These are phyloP conservation scores for Stercorarius parasiticus DNA, from an alignment of 2,113 vertebrate genomes.

Conservation along the genomic window DNA sequence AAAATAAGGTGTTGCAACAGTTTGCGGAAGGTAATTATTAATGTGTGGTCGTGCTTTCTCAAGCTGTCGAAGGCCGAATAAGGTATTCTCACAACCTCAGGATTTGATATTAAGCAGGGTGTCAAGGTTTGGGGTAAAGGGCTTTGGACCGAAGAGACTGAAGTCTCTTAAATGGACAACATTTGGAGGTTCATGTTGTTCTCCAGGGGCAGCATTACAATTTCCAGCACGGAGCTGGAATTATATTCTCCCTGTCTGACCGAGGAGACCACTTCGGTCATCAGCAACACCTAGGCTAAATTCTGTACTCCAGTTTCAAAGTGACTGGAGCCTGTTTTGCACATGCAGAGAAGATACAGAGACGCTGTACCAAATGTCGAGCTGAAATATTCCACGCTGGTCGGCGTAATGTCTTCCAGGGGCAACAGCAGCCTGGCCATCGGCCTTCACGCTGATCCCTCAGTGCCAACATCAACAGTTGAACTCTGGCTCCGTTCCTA, in stretches of 20 bases:
- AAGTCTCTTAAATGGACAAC: background rate
- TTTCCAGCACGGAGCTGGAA: background rate
- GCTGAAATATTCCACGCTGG: background rate
- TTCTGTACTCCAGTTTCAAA: background rate
- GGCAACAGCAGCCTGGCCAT: background rate
- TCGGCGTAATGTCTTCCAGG: background rate
- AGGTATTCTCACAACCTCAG: background rate
- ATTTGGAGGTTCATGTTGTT: background rate
- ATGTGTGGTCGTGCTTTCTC: background rate
- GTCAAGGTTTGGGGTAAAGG: background rate
- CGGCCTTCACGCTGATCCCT: background rate
- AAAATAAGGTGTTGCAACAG: background rate
- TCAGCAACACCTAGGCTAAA: background rate
- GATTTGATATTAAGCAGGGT: background rate
- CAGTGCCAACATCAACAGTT: background rate
- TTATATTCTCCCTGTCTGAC: background rate
- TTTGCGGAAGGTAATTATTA: background rate
- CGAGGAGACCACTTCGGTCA: background rate
- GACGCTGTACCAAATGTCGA: background rate
- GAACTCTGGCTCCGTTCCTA: background rate
- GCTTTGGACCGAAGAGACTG: background rate
- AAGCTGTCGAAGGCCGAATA: background rate
- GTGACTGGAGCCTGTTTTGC: background rate
- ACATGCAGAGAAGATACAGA: background rate
- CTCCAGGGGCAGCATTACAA: background rate